A percentile compares a stretch with the other conserved stretches of the same genome.
phyloP scores from a whole-genome alignment of 2,797 vertebrate genomes.

The Onychomys leucogaster region DNA sequence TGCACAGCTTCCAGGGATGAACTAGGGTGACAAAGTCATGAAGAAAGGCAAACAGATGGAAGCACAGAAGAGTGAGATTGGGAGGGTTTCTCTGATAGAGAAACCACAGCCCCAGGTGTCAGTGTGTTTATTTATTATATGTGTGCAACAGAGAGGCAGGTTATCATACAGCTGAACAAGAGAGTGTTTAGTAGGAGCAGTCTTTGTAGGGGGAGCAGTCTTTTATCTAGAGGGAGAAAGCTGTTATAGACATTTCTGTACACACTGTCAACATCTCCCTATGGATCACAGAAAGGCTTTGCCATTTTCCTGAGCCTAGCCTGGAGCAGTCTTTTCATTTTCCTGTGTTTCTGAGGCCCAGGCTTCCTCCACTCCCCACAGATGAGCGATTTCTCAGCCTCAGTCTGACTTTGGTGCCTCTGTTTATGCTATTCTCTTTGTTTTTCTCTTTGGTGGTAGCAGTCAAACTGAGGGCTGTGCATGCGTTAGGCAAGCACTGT shows the following conservation, averaged over 20 bases:
- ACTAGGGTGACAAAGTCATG: not conserved
- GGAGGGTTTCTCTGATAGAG: not conserved
- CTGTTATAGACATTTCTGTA: not conserved
- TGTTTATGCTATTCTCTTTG: not conserved
- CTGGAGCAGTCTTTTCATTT: not conserved
- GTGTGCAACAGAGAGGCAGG: not conserved
- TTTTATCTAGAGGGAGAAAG: not conserved
- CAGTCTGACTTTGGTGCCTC: conserved; percentile 33
- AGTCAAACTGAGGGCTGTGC: not conserved
- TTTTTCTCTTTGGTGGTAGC: not conserved
- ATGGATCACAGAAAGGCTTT: not conserved
- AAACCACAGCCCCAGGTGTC: not conserved
- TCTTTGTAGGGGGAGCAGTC: not conserved
- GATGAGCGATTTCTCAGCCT: not conserved
- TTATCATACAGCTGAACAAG: not conserved
- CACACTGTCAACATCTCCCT: not conserved
- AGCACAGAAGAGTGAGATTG: not conserved
- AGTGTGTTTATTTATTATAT: not conserved
- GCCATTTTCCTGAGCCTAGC: not conserved
- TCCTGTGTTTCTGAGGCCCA: not conserved
- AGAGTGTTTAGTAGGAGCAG: not conserved
- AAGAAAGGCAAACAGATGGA: not conserved
- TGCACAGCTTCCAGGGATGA: not conserved
- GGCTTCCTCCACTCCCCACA: not conserved
- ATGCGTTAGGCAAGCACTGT: not conserved